These are phyloP conservation scores for Cephus cinctus DNA, from an alignment of 1,140 invertebrate genomes.

Conservation along the genomic window DNA sequence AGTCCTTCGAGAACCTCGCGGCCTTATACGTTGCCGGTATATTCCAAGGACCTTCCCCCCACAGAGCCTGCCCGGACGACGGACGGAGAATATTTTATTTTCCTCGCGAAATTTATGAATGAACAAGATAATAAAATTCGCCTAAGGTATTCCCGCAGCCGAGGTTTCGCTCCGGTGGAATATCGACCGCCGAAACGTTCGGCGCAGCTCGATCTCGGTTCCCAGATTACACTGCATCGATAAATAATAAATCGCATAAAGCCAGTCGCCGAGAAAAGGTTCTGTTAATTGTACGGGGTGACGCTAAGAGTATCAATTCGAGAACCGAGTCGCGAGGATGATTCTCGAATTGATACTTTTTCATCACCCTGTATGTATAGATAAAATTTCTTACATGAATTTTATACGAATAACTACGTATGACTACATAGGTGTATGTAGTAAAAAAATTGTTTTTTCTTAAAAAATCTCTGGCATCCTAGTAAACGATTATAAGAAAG, in stretches of 20 bases:
- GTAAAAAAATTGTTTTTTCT: no score
- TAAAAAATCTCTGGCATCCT: no score
- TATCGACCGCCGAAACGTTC: conserved; percentile 29
- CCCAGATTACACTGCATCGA: conserved; percentile 35
- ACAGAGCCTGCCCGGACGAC: background rate
- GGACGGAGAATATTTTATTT: conserved; percentile 37
- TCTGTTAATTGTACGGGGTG: no score
- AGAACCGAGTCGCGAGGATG: no score
- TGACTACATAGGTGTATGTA: no score
- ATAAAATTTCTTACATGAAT: no score
- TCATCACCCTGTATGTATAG: no score
- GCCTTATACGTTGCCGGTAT: background rate
- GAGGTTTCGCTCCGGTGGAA: conserved; percentile 25
- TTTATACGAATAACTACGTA: no score
- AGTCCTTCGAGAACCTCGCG: background rate
- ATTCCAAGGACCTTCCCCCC: background rate
- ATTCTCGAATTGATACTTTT: no score
- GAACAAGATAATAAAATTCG: conserved; percentile 46
- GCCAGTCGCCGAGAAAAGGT: no score
- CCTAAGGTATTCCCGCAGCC: conserved; percentile 25
- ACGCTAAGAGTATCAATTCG: no score
- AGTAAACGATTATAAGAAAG: no score
- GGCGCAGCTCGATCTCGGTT: conserved; percentile 25
- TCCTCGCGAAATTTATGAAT: conserved; percentile 49
- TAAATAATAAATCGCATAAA: conserved; percentile 42